Base-by-base conservation (phyloP, 2,797 vertebrate species). In the Poecilia velifera region DNA sequence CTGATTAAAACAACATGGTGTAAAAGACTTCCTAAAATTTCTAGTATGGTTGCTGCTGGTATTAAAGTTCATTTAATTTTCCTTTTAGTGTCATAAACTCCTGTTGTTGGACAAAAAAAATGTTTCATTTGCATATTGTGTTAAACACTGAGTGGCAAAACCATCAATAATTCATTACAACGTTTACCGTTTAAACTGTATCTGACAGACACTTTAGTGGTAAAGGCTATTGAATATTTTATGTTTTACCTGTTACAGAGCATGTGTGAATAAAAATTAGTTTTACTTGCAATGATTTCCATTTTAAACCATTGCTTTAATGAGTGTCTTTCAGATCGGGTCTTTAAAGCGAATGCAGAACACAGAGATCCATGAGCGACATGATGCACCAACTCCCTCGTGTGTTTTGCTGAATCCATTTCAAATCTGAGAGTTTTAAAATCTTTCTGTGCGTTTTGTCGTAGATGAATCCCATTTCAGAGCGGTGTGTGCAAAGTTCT, bases 91-190 rank as follows among this genome's bases (percentile, higher is more conserved):
- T 59, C 8, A 20, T 18, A 75, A 59, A 3, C 22, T 22, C 47
- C 47, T 34, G 8, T 34, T 51, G 3, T 74, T 66, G n/a, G 3
- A 36, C n/a, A 13, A 28, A 53, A 78, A 72, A 36, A 39, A 70
- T 43, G 14, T 20, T 64, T 83, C 8, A 59, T 62, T 79, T 55
- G 62, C 41, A 55, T 72, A 81, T 47, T 80, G 59, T 78, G 28
- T 49, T 72, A 77, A 76, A 75, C 39, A 73, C 39, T 70, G 46
- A 72, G 64, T 47, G 68, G 55, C n/a, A 73, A 62, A 75, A 71
- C 77, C 68, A 78, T 81, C 43, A 81, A 84, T 89, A 81, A 84
- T 89, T 83, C 49, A 78, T 80, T n/a, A 75, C n/a, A 53, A 45
- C 14, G 36, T 73, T 83, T 18, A 43, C 39, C 45, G 25, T 86